These are phyloP conservation scores for Brachionus paranguensis DNA, from an alignment of 1,140 invertebrate genomes.

Conservation along the genomic window DNA sequence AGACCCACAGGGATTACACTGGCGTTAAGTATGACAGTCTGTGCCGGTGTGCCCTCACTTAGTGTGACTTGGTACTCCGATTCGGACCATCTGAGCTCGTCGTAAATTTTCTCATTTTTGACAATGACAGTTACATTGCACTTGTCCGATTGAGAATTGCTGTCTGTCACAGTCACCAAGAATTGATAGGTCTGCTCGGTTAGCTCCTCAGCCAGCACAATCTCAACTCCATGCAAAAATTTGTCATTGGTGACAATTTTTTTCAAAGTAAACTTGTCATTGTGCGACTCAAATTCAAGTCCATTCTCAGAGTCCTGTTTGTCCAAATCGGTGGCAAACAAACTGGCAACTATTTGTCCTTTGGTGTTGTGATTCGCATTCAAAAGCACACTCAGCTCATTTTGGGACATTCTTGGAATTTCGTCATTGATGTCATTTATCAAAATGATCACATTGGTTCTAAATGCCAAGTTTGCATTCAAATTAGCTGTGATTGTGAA, in stretches of 20 bases:
- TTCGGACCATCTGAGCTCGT: slow-evolving; percentile 4
- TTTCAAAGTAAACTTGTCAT: neutral
- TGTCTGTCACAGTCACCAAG: neutral
- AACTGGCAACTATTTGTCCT: neutral
- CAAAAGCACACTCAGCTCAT: neutral
- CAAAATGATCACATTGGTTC: slow-evolving; percentile 4
- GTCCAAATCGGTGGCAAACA: slow-evolving; percentile 16
- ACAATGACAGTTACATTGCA: neutral
- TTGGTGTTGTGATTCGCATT: neutral
- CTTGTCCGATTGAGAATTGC: neutral
- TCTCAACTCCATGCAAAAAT: neutral
- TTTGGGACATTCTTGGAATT: slow-evolving; percentile 15
- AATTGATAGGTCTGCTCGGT: neutral
- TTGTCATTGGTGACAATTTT: neutral
- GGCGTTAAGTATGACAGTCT: neutral
- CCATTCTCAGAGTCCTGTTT: neutral
- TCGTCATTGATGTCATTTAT: slow-evolving; percentile 29
- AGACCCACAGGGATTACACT: neutral
- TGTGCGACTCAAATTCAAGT: neutral
- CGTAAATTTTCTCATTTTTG: neutral
- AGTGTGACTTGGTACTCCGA: neutral
- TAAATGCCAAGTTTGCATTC: neutral
- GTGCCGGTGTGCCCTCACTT: neutral
- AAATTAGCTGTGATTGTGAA: slow-evolving; percentile 8
- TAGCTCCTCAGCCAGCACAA: neutral